Percentiles rank a stretch among this genome's conserved stretches.
Evolutionary conservation across 2,888 invertebrate genomes (phyloP).

Genomic region (Synanthedon andrenaeformis): DNA sequence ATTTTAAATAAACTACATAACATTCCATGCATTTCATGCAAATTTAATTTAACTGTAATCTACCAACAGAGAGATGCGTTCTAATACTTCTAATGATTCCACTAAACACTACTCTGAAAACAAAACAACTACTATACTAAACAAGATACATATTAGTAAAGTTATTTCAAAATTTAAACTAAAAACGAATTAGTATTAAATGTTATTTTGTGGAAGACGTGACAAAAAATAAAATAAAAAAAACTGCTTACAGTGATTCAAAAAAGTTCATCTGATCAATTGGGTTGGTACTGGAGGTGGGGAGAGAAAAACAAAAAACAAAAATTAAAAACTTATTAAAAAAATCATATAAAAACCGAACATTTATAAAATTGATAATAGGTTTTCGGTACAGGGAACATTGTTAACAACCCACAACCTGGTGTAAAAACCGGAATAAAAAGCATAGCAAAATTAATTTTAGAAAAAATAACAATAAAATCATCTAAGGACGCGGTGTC

Average conservation of each 20-base stretch:
- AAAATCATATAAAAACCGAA: conserved; percentile 5
- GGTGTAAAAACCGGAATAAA: conserved; percentile 12
- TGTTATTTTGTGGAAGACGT: conserved; percentile 3
- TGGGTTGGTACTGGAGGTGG: conserved; percentile 63
- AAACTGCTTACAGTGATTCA: conserved; percentile 65
- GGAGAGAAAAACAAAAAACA: conserved; percentile 36
- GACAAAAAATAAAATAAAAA: conserved; percentile 27
- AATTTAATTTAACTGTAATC: too few species aligned
- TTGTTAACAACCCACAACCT: conserved; percentile 30
- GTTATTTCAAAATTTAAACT: conserved; percentile 1
- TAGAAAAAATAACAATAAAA: neutral
- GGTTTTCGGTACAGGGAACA: conserved; percentile 6
- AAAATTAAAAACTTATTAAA: conserved; percentile 36
- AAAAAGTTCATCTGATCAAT: conserved; percentile 71
- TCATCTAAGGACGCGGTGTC: neutral
- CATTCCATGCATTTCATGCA: too few species aligned
- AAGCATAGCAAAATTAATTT: conserved; percentile 19
- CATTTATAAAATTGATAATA: neutral
- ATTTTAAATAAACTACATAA: too few species aligned
- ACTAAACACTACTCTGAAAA: too few species aligned
- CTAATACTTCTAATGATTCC: too few species aligned
- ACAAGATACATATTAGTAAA: neutral
- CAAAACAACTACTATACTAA: too few species aligned
- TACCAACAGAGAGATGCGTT: too few species aligned
- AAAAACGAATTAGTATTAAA: conserved; percentile 2